phyloP scores from a whole-genome alignment of 1,140 invertebrate species.

The Pseudomyrmex gracilis region DNA sequence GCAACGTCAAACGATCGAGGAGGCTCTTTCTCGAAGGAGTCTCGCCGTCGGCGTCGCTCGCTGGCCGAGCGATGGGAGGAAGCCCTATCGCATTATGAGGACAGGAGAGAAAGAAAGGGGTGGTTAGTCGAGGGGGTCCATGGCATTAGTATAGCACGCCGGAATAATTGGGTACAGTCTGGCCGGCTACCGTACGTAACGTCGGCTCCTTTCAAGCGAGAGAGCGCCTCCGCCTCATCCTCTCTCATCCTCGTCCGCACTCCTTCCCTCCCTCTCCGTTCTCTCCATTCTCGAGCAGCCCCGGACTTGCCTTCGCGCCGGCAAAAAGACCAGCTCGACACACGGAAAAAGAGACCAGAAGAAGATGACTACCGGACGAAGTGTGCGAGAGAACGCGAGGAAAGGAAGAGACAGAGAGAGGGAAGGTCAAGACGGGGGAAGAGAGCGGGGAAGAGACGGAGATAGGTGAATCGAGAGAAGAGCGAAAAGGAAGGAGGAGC shows the following conservation, averaged over 20 bases:
- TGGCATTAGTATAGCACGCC: constrained; percentile 83
- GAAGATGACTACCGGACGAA: constrained; percentile 69
- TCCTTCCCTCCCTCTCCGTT: constrained; percentile 51
- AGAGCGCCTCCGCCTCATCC: constrained; percentile 47
- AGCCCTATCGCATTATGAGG: constrained; percentile 66
- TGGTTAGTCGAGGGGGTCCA: constrained; percentile 72
- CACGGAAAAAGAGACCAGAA: constrained; percentile 71
- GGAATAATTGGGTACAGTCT: constrained; percentile 85
- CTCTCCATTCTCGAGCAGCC: constrained; percentile 61
- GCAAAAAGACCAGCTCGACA: constrained; percentile 68
- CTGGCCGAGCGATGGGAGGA: constrained; percentile 23
- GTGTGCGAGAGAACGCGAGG: constrained; percentile 44
- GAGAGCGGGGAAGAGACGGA: constrained; percentile 15
- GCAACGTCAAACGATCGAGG: constrained; percentile 23
- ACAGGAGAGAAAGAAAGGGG: constrained; percentile 61
- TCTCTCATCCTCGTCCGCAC: constrained; percentile 63
- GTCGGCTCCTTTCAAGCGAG: constrained; percentile 80
- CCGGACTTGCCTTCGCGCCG: constrained; percentile 61
- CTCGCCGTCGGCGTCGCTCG: constrained; percentile 35
- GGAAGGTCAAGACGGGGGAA: not conserved
- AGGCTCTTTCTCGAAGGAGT: constrained; percentile 20
- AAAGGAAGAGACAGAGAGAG: not conserved
- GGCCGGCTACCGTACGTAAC: constrained; percentile 81
- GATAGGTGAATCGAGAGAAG: not conserved
- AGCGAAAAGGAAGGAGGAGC: constrained; percentile 51